Evolutionary conservation across 2,113 vertebrate species (phyloP).

Genomic region (Rostratula benghalensis): DNA sequence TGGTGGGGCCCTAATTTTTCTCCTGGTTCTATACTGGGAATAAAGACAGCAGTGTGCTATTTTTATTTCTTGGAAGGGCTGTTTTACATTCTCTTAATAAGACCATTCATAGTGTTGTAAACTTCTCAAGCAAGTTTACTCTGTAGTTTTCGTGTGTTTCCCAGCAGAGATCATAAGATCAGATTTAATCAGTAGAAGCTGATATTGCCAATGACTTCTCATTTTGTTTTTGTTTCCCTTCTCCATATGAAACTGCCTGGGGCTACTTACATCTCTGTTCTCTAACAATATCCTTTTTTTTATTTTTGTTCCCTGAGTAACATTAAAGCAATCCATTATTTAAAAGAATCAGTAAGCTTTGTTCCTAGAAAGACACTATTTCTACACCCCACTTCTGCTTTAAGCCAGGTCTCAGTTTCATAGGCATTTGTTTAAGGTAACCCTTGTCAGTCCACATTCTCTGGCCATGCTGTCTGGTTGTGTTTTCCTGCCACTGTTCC

Average conservation of each 20-base stretch:
- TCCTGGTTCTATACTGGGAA: not conserved
- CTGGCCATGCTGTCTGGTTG: rapidly evolving
- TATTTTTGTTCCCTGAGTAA: not conserved
- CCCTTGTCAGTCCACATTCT: not conserved
- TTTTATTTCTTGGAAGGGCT: not conserved
- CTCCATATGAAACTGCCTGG: conserved; percentile 29
- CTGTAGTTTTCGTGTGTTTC: conserved; percentile 22
- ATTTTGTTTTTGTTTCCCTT: conserved; percentile 35
- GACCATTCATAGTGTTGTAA: conserved; percentile 9
- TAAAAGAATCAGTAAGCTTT: not conserved
- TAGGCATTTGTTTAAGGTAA: not conserved
- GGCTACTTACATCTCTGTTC: not conserved
- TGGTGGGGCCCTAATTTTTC: not conserved
- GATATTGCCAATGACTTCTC: conserved; percentile 17
- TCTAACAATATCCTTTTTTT: not conserved
- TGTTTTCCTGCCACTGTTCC: not conserved
- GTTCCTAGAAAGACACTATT: not conserved
- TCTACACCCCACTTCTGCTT: not conserved
- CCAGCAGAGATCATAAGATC: conserved; percentile 21
- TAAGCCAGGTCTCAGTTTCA: not conserved
- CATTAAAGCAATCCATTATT: conserved; percentile 39
- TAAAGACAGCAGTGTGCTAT: not conserved
- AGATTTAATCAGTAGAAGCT: conserved; percentile 58
- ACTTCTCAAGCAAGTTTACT: conserved; percentile 21
- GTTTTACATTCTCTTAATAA: not conserved